Base-by-base conservation (phyloP, 2,797 vertebrate species). In the Micromesistius poutassou region DNA sequence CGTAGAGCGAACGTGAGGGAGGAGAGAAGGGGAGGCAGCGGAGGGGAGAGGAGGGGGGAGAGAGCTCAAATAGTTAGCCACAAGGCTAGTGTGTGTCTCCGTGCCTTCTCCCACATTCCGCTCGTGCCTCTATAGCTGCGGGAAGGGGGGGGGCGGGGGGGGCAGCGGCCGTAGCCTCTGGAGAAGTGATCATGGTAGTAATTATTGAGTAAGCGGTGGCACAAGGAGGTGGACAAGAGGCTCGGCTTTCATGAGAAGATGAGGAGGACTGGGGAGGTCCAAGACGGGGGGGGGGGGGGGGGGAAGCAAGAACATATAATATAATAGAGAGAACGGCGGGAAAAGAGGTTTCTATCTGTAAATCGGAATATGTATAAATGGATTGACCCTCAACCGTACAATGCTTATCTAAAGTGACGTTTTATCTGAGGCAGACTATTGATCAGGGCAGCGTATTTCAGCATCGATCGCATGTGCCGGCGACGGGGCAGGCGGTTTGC, bases 1-100 rank as follows among this genome's bases (percentile, higher is more conserved):
- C 42, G 16, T 19, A 46, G 42, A 46, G 13, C 3, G 42, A 42
- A 42, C 3, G 13, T 3, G 40, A 42, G 40, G 40, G 40, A 16
- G 40, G 40, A 13, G 40, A 42, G 40, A 12, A 50, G 72, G 30
- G 5, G 33, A 3, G 46, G 22, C 33, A 19, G 30, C 13, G 30
- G 30, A 3, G 68, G 40, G 25, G 55, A 14, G 36, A 14, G 36
- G 46, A 62, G 12, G 25, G 19, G 33, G 8, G 38, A 3, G 42
- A 50, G 33, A 35, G 33, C 46, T 77, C 62, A 76, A 19, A 66
- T 71, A 50, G 70, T 77, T 74, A 72, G 40, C 1, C 4, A 83
- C 84, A 91, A 88, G 85, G 85, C 84, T 83, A 81, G 3, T 5
- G 22, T 72, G 78, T 84, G 83, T 82, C 77, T 33, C n/a, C n/a